Evolutionary conservation across 30 jellyfish, hydroid and myxozoan genomes (phyloP).

Genomic region (Cassiopea andromeda): DNA sequence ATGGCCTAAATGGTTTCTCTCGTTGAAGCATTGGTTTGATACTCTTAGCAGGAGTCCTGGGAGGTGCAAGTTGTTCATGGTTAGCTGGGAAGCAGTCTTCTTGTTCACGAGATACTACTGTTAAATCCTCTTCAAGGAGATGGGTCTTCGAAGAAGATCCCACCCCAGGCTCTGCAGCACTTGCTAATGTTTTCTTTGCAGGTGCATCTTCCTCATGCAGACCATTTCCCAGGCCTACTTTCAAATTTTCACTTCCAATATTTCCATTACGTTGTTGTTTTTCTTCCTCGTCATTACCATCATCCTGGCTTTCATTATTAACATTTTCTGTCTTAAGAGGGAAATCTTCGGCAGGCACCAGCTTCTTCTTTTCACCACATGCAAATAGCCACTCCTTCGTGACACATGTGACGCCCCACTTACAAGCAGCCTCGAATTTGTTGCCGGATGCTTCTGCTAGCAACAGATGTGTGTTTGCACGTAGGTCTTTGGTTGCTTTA

Average conservation of each 20-base stretch:
- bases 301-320: not conserved
- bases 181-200: not conserved
- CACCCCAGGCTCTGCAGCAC: not conserved
- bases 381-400: slow-evolving; percentile 88
- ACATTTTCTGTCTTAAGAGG: slow-evolving; percentile 9
- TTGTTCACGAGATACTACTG: not conserved
- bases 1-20: slow-evolving; percentile 69
- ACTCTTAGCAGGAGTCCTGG: slow-evolving; percentile 20
- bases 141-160: not conserved
- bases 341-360: slow-evolving; percentile 68
- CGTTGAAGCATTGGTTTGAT: slow-evolving; percentile 57
- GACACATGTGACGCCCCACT: slow-evolving; percentile 87
- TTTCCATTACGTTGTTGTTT: not conserved
- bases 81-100: not conserved
- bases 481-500: slow-evolving; percentile 44
- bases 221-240: too few species aligned
- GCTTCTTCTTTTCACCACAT: slow-evolving; percentile 76
- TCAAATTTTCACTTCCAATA: not conserved
- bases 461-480: slow-evolving; percentile 92
- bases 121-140: not conserved
- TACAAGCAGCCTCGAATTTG: slow-evolving; percentile 87
- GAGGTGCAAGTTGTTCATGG: too few species aligned
- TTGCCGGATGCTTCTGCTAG: slow-evolving; percentile 87
- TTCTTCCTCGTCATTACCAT: slow-evolving; percentile 3
- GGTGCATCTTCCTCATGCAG: too few species aligned